These are phyloP conservation scores for Heliconius erato DNA, from an alignment of 2,888 invertebrate genomes.

Conservation along the genomic window DNA sequence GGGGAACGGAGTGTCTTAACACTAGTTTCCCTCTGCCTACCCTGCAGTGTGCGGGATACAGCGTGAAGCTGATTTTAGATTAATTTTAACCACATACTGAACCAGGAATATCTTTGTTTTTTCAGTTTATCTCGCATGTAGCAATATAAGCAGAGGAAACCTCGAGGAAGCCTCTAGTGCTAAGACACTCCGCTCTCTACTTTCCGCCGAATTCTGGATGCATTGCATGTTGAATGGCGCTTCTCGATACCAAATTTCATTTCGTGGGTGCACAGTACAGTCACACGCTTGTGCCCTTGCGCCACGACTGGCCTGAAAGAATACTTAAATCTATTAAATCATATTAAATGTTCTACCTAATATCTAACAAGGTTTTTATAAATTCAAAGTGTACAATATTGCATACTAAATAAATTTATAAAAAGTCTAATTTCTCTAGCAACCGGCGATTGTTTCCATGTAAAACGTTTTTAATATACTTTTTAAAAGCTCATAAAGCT, in stretches of 20 bases:
- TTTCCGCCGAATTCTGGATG: background rate
- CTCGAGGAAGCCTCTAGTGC: background rate
- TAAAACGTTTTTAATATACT: conserved; percentile 19
- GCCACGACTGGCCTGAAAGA: no score
- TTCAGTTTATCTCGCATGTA: background rate
- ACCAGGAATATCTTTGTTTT: background rate
- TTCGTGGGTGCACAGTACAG: background rate
- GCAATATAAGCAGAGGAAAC: background rate
- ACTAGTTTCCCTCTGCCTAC: no score
- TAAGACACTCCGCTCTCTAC: background rate
- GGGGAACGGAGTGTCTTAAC: no score
- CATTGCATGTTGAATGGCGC: background rate
- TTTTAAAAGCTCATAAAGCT: conserved; percentile 22
- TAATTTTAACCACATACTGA: no score
- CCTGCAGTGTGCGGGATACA: no score
- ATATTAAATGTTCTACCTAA: background rate
- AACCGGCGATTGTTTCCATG: conserved; percentile 3
- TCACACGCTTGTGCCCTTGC: background rate
- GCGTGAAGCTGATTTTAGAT: no score
- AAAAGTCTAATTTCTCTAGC: background rate
- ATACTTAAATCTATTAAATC: background rate
- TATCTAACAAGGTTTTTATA: background rate
- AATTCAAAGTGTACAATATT: background rate
- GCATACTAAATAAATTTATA: conserved; percentile 1
- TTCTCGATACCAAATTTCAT: no score